Base-by-base conservation (phyloP, 2,797 vertebrate species). In the Leucoraja ocellata region DNA sequence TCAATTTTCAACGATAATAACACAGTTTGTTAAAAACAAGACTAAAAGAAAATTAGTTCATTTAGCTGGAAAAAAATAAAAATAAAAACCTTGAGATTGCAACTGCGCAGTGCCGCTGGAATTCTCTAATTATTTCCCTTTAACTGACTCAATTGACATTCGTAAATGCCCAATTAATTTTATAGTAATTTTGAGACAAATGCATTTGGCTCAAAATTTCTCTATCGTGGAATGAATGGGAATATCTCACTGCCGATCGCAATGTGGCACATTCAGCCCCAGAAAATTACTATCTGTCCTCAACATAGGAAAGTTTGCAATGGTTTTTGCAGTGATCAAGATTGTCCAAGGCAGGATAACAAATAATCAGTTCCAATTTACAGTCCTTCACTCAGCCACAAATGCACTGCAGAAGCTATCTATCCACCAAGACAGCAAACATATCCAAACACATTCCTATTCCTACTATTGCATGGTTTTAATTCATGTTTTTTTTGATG, bases 1-100 rank as follows among this genome's bases (percentile, higher is more conserved):
- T 96, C 95, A 95, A 95, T 94, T 94, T 94, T 94, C 94, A 95
- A 96, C 95, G 95, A 95, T 96, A 96, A 95, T 96, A 94, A 93
- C 94, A 93, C 93, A 94, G 94, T 95, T 95, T 95, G 96, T 95
- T 81, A 93, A 93, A 93, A 94, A 21, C 71, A 95, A 94, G 77
- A 94, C 91, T 93, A 93, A 94, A 93, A 94, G 74, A 46, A 94
- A 94, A 94, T 90, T 94, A 78, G 91, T 93, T 95, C 95, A 95
- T 94, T 96, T 95, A 95, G 95, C 93, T 94, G 94, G 93, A 94
- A 94, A 94, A 96, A 96, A 95, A 94, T 54, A 54, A 94, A 94
- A 94, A 93, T 93, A 94, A 94, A 93, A 93, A 93, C 93, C 94
- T 94, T 93, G 94, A 95, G 95, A 95, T 93, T 93, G 94, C 93